These are phyloP conservation scores for Trichogramma pretiosum DNA, from an alignment of 1,140 invertebrate genomes.

Conservation along the genomic window DNA sequence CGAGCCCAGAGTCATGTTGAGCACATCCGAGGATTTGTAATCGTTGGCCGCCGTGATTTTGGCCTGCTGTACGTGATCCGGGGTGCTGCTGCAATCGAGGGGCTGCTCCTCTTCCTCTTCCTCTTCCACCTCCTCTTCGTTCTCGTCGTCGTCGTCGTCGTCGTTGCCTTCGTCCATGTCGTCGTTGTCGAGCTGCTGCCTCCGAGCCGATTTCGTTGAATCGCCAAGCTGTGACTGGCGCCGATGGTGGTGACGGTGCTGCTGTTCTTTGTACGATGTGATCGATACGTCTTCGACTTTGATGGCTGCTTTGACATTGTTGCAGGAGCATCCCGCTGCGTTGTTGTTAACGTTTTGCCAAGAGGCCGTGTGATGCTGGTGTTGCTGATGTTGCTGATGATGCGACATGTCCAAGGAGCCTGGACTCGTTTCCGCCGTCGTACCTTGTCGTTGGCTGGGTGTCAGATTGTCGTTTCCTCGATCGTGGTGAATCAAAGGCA, in stretches of 20 bases:
- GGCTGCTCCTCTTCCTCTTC: slow-evolving; percentile 8
- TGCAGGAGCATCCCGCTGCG: slow-evolving; percentile 2
- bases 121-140: neutral
- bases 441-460: neutral
- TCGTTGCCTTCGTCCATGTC: neutral
- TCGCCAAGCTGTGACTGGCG: too few relatives aligned
- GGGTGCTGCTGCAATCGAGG: slow-evolving; percentile 5
- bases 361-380: neutral
- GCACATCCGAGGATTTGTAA: too few relatives aligned
- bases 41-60: slow-evolving; percentile 9
- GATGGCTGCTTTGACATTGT: neutral
- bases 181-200: neutral
- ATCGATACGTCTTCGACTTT: slow-evolving; percentile 4
- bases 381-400: too few relatives aligned
- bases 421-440: neutral
- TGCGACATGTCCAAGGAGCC: neutral
- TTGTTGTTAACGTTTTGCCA: slow-evolving; percentile 1
- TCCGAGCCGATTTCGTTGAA: too few relatives aligned
- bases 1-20: too few relatives aligned
- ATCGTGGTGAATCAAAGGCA: slow-evolving; percentile 12
- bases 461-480: neutral
- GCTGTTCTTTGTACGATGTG: neutral
- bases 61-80: neutral
- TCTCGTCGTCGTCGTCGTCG: neutral
- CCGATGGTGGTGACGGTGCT: neutral